A percentile compares a stretch with the other conserved stretches of the same genome.
phyloP scores from a whole-genome alignment of 2,797 vertebrate genomes.

The Gymnopithys bicolor region DNA sequence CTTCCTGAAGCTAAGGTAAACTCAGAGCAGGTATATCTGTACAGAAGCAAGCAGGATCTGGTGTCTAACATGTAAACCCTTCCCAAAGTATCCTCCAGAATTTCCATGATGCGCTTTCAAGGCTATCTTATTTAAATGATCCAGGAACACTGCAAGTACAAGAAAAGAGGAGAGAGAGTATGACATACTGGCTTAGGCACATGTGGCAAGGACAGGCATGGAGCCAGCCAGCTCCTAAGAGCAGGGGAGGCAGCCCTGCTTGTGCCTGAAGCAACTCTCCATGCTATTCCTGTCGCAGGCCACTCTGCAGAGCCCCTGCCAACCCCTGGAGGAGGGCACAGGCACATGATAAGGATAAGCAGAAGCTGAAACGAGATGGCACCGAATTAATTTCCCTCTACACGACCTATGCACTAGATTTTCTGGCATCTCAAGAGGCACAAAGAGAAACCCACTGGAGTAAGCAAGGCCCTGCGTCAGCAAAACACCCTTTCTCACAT shows the following conservation, averaged over 20 bases:
- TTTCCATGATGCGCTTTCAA: background rate
- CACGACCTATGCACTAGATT: slow-evolving; percentile 14
- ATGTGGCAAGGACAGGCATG: background rate
- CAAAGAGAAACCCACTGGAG: slow-evolving; percentile 21
- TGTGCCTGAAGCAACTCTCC: background rate
- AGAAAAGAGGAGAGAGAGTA: background rate
- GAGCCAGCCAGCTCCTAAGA: background rate
- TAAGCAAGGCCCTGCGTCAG: slow-evolving; percentile 19
- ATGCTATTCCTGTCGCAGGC: background rate
- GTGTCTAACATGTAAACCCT: background rate
- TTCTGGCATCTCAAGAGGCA: background rate
- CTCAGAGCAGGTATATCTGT: background rate
- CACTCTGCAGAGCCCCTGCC: background rate
- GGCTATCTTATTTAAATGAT: background rate
- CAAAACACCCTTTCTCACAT: slow-evolving; percentile 19
- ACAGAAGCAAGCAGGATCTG: background rate
- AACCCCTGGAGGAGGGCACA: background rate
- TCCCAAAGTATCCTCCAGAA: background rate
- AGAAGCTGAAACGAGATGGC: slow-evolving; percentile 15
- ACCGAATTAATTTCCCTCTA: slow-evolving; percentile 20
- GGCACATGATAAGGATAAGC: slow-evolving; percentile 50
- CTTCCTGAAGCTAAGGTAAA: background rate
- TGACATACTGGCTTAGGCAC: background rate
- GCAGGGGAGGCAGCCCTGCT: background rate
- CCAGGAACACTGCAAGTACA: background rate